Base-by-base conservation (phyloP, 2,113 vertebrate species). In the Mustela nigripes region DNA sequence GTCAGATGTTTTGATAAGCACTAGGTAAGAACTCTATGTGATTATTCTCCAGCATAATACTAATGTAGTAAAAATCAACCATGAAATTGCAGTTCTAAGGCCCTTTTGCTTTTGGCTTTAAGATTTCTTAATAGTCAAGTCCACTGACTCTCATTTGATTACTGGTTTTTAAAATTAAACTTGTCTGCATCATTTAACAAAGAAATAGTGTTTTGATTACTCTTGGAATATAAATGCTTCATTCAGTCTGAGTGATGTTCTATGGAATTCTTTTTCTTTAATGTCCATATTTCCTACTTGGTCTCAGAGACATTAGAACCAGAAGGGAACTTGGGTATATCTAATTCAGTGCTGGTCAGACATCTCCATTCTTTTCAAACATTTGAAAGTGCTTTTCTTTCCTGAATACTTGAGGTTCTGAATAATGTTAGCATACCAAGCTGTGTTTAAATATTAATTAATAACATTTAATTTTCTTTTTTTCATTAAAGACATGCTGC, bases 11-110 rank as follows among this genome's bases (percentile, higher is more conserved):
- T 92, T 60, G 28, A 82, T 39, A 88, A 92, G 65, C 5, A 56
- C 82, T 91, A 36, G 58, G 50, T 48, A 94, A 96, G 71, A 78
- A 62, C 65, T 50, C 16, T 50, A 11, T 33, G 60, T 63, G 79
- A 82, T 94, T 94, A 26, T 73, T 94, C 50, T 62, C 19, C 63
- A 83, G 39, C 33, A 82, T 65, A 91, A 89, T 85, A 94, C 83
- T 78, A 92, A 94, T 56, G 63, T 89, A 19, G 73, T 97, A 95
- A 98, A 95, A 94, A 84, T 94, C 92, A 97, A 86, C 90, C 92
- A 91, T 86, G 84, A 96, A 96, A 97, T 93, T 97, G 69, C 71
- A 97, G 95, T 96, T 95, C 92, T 84, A 90, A 95, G 78, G 45
- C 33, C 26, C n/a, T 92, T 82, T 92, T 96, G 50, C 48, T 95